Evolutionary conservation across 2,113 vertebrate species (phyloP).

Genomic region (Pundamilia nyererei): DNA sequence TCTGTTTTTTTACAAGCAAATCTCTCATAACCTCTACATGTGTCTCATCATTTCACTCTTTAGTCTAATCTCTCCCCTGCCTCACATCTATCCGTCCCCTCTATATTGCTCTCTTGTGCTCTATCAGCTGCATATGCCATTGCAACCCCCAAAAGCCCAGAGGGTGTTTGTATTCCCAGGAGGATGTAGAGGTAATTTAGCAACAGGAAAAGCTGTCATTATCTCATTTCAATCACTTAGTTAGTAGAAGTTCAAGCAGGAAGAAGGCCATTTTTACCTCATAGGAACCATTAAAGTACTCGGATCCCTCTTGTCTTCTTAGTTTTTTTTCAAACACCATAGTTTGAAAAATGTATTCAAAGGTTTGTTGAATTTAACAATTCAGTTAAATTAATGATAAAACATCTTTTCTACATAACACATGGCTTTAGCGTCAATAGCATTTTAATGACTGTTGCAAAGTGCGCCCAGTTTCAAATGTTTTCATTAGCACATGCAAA

Average conservation of each 20-base stretch:
- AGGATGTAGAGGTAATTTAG: conserved; percentile 47
- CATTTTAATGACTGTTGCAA: background rate
- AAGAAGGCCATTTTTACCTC: conserved; percentile 22
- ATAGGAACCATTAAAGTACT: background rate
- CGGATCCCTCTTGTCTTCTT: background rate
- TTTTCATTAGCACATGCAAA: background rate
- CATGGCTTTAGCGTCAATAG: background rate
- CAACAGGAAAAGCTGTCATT: conserved; percentile 63
- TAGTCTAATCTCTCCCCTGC: background rate
- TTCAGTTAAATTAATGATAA: background rate
- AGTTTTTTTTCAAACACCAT: background rate
- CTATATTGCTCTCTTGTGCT: background rate
- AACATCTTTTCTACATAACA: background rate
- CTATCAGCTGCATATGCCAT: background rate
- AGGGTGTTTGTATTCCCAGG: conserved; percentile 48
- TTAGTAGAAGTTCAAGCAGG: conserved; percentile 25
- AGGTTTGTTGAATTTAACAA: background rate
- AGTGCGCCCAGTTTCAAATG: fast-evolving
- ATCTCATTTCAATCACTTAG: conserved; percentile 66
- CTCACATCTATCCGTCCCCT: background rate
- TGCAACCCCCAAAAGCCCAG: background rate
- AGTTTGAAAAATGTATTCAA: background rate
- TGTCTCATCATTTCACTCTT: background rate
- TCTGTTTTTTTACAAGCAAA: background rate
- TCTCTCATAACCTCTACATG: background rate